Percentiles rank a stretch among this genome's conserved stretches.
These are phyloP conservation scores for Parelbella ahira DNA, from an alignment of 2,888 invertebrate genomes.

Conservation along the genomic window DNA sequence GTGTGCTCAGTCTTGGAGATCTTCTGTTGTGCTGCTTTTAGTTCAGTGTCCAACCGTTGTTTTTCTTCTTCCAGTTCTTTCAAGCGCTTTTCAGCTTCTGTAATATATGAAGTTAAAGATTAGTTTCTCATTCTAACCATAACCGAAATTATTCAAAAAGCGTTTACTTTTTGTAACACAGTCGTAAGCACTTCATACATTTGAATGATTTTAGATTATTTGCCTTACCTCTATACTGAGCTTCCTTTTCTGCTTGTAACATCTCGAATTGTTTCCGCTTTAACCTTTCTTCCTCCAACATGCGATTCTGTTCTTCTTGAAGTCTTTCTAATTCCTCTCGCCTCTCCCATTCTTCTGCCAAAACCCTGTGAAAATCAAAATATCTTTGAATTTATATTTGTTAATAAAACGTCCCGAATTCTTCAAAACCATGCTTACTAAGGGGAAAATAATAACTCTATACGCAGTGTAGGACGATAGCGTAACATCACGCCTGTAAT, in stretches of 20 bases:
- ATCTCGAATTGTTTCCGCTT: conserved; percentile 88
- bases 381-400: too few relatives aligned
- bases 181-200: too few relatives aligned
- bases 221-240: conserved; percentile 83
- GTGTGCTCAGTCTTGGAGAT: conserved; percentile 84
- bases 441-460: too few relatives aligned
- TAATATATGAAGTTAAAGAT: too few relatives aligned
- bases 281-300: conserved; percentile 86
- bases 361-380: conserved; percentile 76
- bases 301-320: conserved; percentile 87
- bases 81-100: conserved; percentile 86
- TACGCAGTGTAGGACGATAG: too few relatives aligned
- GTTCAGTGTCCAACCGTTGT: conserved; percentile 84
- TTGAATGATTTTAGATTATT: too few relatives aligned
- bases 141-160: too few relatives aligned
- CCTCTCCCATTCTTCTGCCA: conserved; percentile 92
- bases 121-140: too few relatives aligned
- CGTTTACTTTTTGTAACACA: too few relatives aligned
- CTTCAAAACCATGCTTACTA: too few relatives aligned
- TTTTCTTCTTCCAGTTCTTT: conserved; percentile 86
- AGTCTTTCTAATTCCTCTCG: conserved; percentile 88
- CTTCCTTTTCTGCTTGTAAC: conserved; percentile 85
- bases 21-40: conserved; percentile 84
- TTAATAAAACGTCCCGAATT: too few relatives aligned
- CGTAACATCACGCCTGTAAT: too few relatives aligned